A percentile compares a stretch with the other conserved stretches of the same genome.
These are phyloP conservation scores for Bos javanicus DNA, from an alignment of 2,113 vertebrate species.

Conservation along the genomic window DNA sequence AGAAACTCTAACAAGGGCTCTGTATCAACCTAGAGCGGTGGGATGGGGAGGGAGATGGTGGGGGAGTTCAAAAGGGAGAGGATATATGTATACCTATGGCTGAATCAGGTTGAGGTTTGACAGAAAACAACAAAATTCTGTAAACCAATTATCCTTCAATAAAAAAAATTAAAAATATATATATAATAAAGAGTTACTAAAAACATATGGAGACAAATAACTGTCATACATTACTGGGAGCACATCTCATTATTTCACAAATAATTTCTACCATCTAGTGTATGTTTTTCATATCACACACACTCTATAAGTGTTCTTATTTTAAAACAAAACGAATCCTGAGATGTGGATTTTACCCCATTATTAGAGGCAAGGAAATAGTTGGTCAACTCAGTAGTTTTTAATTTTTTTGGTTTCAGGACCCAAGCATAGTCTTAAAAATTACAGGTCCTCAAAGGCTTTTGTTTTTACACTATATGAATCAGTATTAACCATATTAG, in stretches of 20 bases:
- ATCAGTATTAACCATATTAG: neutral
- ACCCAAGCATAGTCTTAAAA: neutral
- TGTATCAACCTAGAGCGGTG: neutral
- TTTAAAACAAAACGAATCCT: neutral
- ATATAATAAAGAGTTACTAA: neutral
- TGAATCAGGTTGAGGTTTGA: neutral
- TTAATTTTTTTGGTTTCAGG: neutral
- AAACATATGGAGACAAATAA: neutral
- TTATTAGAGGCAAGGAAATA: neutral
- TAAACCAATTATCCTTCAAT: neutral
- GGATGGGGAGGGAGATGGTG: neutral
- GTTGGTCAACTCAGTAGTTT: neutral
- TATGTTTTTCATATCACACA: neutral
- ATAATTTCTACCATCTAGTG: neutral
- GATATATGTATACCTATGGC: neutral
- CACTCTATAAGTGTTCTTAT: neutral
- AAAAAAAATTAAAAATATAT: neutral
- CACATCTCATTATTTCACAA: slow-evolving; percentile 18
- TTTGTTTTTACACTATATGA: neutral
- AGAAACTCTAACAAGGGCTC: neutral
- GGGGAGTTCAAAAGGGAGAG: neutral
- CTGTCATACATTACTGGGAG: neutral
- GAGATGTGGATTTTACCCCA: neutral
- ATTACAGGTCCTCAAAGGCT: neutral
- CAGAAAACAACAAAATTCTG: neutral